Conservation (phyloP, 2,113 vertebrate species). For the Zosterops japonicus region DNA sequence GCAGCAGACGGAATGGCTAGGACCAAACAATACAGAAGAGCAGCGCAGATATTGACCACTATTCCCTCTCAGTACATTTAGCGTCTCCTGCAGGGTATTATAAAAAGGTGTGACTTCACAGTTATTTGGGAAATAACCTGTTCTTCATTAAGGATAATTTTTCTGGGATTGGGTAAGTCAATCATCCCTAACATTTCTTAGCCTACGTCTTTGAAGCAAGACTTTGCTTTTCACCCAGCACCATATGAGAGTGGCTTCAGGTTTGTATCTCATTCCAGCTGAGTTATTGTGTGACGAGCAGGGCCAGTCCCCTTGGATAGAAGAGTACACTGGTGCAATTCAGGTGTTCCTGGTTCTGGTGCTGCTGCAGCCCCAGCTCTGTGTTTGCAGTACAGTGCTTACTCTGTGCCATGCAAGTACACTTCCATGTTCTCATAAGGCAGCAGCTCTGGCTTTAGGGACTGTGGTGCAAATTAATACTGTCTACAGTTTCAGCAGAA, state of each 20-base stretch:
- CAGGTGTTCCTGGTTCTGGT: background rate
- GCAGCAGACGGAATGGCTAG: background rate
- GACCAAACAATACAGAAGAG: background rate
- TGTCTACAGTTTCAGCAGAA: background rate
- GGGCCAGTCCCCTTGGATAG: background rate
- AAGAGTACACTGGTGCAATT: background rate
- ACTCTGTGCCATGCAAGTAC: background rate
- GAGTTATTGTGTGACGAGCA: rapidly evolving
- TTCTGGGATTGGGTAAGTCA: background rate
- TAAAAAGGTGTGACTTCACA: background rate
- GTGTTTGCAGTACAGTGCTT: background rate
- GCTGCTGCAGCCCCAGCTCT: background rate
- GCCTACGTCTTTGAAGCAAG: background rate
- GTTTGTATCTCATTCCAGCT: background rate
- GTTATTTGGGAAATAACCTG: background rate
- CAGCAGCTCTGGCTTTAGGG: background rate
- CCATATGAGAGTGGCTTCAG: background rate
- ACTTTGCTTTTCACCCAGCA: background rate
- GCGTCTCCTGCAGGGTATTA: background rate
- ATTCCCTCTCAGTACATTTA: background rate
- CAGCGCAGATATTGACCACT: rapidly evolving
- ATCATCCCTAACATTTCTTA: background rate
- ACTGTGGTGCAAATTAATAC: background rate
- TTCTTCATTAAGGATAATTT: background rate
- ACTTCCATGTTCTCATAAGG: background rate